Base-by-base conservation (phyloP, 92 coral and sea anemone species). In the Parazoanthus darwini region DNA sequence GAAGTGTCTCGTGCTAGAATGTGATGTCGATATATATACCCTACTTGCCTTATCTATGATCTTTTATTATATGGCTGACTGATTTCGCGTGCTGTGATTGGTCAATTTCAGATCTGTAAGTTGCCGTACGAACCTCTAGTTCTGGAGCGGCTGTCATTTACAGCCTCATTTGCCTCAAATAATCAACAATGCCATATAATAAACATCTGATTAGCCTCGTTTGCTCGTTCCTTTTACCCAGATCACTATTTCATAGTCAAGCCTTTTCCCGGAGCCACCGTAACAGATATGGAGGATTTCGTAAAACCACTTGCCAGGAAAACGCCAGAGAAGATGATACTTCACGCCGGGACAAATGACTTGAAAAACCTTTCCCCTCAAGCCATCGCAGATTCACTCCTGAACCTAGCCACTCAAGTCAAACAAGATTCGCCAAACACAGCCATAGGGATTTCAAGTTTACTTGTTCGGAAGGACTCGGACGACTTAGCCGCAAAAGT, bases 281-380 rank as follows among this genome's bases (percentile, higher is more conserved):
- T 88, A 6, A 14, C 18, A 4, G 90, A 87, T 18, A 87, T 87
- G 88, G 89, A 88, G 33, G 80, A 88, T 22, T 81, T 3, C 59
- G 54, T 88, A 15, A 88, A 88, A 48, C 90, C 90, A 25, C 23
- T 81, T 8, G 51, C 56, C 1, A 23, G 78, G 58, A 23, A 42
- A 25, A 35, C 51, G 6, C 88, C 88, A 16, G 88, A 63, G 16
- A 88, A 88, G 56, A 9, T 88, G 1, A 88, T 88, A 16, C 26
- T 88, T 20, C 90, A 88, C 42, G 88, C 48, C 8, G 86, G 90
- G 6, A 87, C 90, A 16, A 87, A 88, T 81, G 79, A 88, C 63
- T 25, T 88, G 63, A 82, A 73, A 42, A 88, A 16, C 81, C 44
- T 36, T 10, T 82, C 91, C 15, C 91, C 89, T 14, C 15, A 72